These are phyloP conservation scores for Willowsia nigromaculata DNA, from an alignment of 2,888 invertebrate species.

Conservation along the genomic window DNA sequence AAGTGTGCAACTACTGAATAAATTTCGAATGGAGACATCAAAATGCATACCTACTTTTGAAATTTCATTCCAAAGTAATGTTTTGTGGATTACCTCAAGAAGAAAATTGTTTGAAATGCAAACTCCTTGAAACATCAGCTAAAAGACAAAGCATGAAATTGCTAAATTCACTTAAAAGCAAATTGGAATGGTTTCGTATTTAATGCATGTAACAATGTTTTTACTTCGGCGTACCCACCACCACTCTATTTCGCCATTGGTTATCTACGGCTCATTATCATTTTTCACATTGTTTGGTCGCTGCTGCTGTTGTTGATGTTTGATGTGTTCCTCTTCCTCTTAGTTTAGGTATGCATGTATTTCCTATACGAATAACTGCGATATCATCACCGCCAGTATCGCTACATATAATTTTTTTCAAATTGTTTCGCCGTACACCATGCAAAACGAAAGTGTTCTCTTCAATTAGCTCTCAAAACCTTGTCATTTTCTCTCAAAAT, in stretches of 20 bases:
- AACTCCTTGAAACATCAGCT: not conserved
- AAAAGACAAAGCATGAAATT: slow-evolving; percentile 33
- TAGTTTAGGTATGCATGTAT: not conserved
- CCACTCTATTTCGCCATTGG: not conserved
- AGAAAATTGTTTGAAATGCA: slow-evolving; percentile 2
- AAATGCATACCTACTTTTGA: not conserved
- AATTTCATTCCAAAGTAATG: not conserved
- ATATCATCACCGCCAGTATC: not conserved
- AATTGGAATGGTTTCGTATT: slow-evolving; percentile 15
- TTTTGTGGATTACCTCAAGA: slow-evolving; percentile 19
- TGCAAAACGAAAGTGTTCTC: slow-evolving; percentile 64
- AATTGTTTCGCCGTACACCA: not conserved
- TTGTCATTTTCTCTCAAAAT: slow-evolving; percentile 55
- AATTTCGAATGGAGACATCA: not conserved
- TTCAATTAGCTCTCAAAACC: slow-evolving; percentile 51
- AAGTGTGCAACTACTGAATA: slow-evolving; percentile 25
- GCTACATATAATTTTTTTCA: slow-evolving; percentile 13
- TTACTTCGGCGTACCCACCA: not conserved
- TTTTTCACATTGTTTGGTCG: slow-evolving; percentile 23
- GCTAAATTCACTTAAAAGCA: slow-evolving; percentile 28
- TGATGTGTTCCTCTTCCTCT: not conserved
- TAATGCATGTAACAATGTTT: not conserved
- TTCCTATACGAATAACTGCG: not conserved
- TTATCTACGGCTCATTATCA: not conserved
- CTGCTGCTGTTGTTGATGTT: not conserved